Evolutionary conservation across 2,797 vertebrate genomes (phyloP).

Genomic region (Benthosema pterotum): DNA sequence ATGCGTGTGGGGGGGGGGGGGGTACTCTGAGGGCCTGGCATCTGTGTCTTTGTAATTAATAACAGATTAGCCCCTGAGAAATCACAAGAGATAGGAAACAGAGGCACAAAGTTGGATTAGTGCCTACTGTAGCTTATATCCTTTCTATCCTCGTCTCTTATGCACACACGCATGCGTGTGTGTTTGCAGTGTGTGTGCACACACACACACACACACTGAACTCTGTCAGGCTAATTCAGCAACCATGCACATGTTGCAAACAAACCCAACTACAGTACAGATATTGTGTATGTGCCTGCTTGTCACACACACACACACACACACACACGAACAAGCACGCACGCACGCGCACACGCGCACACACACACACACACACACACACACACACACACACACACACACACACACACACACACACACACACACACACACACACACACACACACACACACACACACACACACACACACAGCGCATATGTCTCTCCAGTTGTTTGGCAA

Average conservation of each 20-base stretch:
- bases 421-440: not conserved
- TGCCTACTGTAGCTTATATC: not conserved
- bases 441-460: slow-evolving; percentile 15
- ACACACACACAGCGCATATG: slow-evolving; percentile 7
- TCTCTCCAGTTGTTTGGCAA: too few species aligned
- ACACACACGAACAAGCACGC: not conserved
- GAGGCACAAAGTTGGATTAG: slow-evolving; percentile 40
- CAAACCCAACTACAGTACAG: too few species aligned
- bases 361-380: slow-evolving; percentile 14
- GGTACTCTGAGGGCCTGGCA: slow-evolving; percentile 49
- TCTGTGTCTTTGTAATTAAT: slow-evolving; percentile 59
- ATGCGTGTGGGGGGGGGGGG: not conserved
- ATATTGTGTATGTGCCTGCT: not conserved
- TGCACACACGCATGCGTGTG: not conserved
- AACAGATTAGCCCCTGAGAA: slow-evolving; percentile 56
- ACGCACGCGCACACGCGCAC: not conserved
- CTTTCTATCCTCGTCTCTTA: slow-evolving; percentile 18
- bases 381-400: slow-evolving; percentile 18
- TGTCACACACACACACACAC: not conserved
- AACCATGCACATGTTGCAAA: too few species aligned
- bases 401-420: not conserved
- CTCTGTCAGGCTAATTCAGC: not conserved
- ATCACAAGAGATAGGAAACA: slow-evolving; percentile 40
- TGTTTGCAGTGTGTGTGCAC: too few species aligned
- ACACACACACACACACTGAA: slow-evolving; percentile 9